Conservation (phyloP, 2,888 invertebrate genomes). For the Amiota communis region DNA sequence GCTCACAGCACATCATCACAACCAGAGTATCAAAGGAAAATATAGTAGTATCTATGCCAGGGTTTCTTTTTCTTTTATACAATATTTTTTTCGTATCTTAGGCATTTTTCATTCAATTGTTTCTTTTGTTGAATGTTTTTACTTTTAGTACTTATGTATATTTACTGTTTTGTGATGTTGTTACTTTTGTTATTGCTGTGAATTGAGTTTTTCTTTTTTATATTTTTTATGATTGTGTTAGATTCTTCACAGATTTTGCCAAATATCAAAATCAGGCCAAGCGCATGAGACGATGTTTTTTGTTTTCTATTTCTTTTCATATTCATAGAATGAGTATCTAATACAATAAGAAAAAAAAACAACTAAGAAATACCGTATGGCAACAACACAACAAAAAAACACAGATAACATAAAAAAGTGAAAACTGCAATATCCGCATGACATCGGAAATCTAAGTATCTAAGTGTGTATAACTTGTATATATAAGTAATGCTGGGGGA, state of each 20-base stretch:
- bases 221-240: too few relatives aligned
- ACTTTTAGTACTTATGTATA: not conserved
- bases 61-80: conserved; percentile 7
- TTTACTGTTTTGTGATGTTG: not conserved
- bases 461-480: too few relatives aligned
- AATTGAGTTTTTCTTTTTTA: too few relatives aligned
- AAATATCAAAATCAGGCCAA: too few relatives aligned
- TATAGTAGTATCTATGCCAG: conserved; percentile 4
- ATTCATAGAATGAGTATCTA: too few relatives aligned
- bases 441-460: conserved; percentile 16
- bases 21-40: not conserved
- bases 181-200: not conserved
- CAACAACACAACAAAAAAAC: not conserved
- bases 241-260: too few relatives aligned
- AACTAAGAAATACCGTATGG: not conserved
- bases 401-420: not conserved
- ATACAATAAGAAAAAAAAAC: too few relatives aligned
- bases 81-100: not conserved
- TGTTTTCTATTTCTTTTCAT: too few relatives aligned
- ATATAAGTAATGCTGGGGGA: too few relatives aligned
- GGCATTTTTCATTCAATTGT: not conserved
- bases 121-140: not conserved
- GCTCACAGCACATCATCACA: too few relatives aligned
- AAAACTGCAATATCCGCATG: conserved; percentile 27
- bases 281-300: too few relatives aligned